Base-by-base conservation (phyloP, 1,140 invertebrate species). In the Rhynchophorus ferrugineus region DNA sequence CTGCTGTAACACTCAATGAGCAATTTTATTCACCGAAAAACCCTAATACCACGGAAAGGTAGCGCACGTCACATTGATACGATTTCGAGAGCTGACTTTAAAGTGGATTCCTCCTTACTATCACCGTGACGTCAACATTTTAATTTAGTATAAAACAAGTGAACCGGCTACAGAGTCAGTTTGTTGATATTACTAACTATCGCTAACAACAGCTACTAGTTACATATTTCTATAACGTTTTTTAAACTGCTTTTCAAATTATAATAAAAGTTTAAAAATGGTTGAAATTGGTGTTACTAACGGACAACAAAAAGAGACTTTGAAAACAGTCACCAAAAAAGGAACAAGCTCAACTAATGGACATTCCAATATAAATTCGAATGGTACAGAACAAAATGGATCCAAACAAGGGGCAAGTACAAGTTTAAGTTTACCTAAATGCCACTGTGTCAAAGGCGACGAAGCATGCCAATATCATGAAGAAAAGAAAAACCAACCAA, bases 391-490 rank as follows among this genome's bases (percentile, higher is more conserved):
- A 13, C 19, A 22, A 9, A 6, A 7, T 33, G 22, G 11, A 1
- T 16, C 6, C n/a, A 24, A 11, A 11, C n/a, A 8, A 36, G 6
- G 29, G 3, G 20, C 18, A 17, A 34, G 44, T n/a, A 34, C 34
- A 20, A 19, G 44, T 22, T 13, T 52, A 20, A 44, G 35, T 13
- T 18, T 52, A 1, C 50, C 50, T 13, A 52, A 39, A 13, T 57
- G 50, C 14, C 50, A 52, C 44, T 54, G 54, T 62, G 60, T 68
- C 62, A 7, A 72, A 91, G 89, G 89, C 37, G 87, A 91, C 65
- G 88, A 91, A 71, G 88, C 90, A 49, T 91, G 89, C 69, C 88
- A 82, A 17, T 91, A 91, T 67, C 89, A 93, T 68, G 89, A 93
- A 68, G 63, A 91, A 68, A 89, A 91, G 67, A 87, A 91, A 68